phyloP scores from a whole-genome alignment of 30 jellyfish, hydroid and myxozoan genomes.

The Hydractinia symbiolongicarpus region DNA sequence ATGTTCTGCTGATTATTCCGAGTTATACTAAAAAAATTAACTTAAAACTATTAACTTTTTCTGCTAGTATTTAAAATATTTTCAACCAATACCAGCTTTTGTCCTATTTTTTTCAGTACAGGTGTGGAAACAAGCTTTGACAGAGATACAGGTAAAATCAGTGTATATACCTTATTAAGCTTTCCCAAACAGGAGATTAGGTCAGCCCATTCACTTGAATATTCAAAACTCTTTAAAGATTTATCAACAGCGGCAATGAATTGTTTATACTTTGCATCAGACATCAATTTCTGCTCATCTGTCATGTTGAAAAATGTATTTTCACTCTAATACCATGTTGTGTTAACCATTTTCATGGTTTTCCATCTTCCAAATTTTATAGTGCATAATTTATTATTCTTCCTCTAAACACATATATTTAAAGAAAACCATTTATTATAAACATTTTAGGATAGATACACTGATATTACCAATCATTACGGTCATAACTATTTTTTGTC shows the following conservation, averaged over 20 bases:
- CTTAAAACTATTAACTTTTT: too few species aligned
- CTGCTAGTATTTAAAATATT: too few species aligned
- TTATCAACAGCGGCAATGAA: constrained; percentile 76
- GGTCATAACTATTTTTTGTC: too few species aligned
- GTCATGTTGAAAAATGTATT: constrained; percentile 26
- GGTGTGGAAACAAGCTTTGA: too few species aligned
- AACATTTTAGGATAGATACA: not conserved
- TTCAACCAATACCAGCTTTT: too few species aligned
- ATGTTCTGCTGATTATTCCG: too few species aligned
- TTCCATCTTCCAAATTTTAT: not conserved
- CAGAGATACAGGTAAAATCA: too few species aligned
- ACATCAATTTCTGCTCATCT: constrained; percentile 45
- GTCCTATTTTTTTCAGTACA: too few species aligned
- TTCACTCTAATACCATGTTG: not conserved
- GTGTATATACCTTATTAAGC: constrained; percentile 57
- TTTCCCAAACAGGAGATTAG: constrained; percentile 89
- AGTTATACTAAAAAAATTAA: too few species aligned
- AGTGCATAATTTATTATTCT: not conserved
- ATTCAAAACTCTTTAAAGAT: constrained; percentile 80
- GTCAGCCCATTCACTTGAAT: constrained; percentile 99
- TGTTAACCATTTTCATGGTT: not conserved
- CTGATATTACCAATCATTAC: too few species aligned
- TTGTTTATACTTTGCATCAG: constrained; percentile 79
- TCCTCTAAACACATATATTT: not conserved
- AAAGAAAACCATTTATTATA: not conserved